Base-by-base conservation (phyloP, 2,113 vertebrate species). In the Ciconia stormi region DNA sequence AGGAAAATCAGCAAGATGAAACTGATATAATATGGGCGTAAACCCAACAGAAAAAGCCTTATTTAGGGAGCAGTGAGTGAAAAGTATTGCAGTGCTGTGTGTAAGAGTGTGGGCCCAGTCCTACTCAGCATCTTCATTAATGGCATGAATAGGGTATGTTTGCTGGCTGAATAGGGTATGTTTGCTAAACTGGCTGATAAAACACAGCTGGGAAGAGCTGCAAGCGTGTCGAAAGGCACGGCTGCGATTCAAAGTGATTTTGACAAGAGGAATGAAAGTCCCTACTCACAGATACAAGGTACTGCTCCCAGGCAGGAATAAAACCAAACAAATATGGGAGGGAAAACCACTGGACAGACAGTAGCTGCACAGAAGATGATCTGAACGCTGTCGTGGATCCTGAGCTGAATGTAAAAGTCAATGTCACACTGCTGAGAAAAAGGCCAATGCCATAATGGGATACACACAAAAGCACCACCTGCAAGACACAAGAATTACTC, bases 401-500 rank as follows among this genome's bases (percentile, higher is more conserved):
- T 1, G 55, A 40, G 30, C 55, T 6, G n/a, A 34, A 59, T 29
- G 2, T 3, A 2, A 11, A 42, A n/a, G 25, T 9, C 55, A 11
- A 6, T 4, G 34, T 27, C 40, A 26, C 4, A 3, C 20, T 13
- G 38, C 16, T 34, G 50, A 76, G 50, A 11, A 56, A 40, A 38
- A 47, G 49, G 40, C 23, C 70, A 46, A 2, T 1, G 22, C 49
- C 17, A 2, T 3, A 10, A 34, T 0, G 14, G 22, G 42, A 34
- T 1, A 2, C 0, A 4, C 27, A 15, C 18, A 27, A 1, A 17
- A 49, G 42, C 2, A 11, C 3, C 22, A 4, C 40, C 32, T 21
- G 11, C 38, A 4, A 25, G 70, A 30, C 20, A 25, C 42, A 7
- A 2, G 1, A 19, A 23, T 5, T 13, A 3, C 38, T 29, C 30